These are phyloP conservation scores for Trematocara marginatum DNA, from an alignment of 2,113 vertebrate genomes.

Conservation along the genomic window DNA sequence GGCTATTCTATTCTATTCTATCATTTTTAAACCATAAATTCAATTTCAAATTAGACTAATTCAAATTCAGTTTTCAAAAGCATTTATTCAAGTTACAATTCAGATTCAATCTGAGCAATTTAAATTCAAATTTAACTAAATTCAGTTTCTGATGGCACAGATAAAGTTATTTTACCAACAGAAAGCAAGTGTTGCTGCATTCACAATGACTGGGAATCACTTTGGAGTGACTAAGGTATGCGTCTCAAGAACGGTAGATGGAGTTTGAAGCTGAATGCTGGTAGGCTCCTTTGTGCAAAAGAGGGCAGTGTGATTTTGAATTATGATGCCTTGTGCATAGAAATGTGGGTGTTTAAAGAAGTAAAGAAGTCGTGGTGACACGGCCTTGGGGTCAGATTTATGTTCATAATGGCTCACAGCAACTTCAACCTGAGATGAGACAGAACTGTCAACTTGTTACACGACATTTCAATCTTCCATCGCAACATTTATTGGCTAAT, in stretches of 20 bases:
- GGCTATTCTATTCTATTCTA: no score
- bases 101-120: no score
- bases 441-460: not conserved
- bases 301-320: constrained; percentile 50
- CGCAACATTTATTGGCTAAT: not conserved
- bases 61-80: no score
- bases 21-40: no score
- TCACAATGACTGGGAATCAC: constrained; percentile 34
- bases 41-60: no score
- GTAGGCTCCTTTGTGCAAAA: constrained; percentile 26
- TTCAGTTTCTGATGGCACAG: no score
- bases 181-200: constrained; percentile 29
- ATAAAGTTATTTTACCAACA: constrained; percentile 39
- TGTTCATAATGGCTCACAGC: not conserved
- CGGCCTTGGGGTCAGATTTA: constrained; percentile 11
- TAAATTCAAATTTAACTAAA: no score
- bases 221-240: constrained; percentile 39
- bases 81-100: no score
- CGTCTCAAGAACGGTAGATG: constrained; percentile 30
- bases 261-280: constrained; percentile 34
- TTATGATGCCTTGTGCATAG: constrained; percentile 18
- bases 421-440: not conserved
- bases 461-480: not conserved
- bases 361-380: constrained; percentile 1
- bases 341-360: constrained; percentile 15